Base-by-base conservation (phyloP, 2,797 vertebrate species). In the Nyctibius grandis region DNA sequence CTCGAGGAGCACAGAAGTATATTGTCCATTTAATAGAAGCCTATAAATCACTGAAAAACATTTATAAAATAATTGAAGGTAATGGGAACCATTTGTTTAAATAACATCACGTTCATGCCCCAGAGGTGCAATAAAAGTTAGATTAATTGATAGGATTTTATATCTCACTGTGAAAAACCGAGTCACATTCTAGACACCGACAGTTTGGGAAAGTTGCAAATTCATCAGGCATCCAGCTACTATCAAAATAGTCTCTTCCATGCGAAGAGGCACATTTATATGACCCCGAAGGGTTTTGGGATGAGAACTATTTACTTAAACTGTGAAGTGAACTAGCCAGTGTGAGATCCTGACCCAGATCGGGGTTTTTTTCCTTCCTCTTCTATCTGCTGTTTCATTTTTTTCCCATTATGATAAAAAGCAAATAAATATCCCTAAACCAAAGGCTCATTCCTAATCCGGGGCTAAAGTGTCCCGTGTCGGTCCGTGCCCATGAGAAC, bases 261-360 rank as follows among this genome's bases (percentile, higher is more conserved):
- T 95, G 92, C 57, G 83, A 97, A 97, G 95, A 97, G 93, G 91
- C 96, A 94, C 94, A 96, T 97, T 96, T 96, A 77, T 94, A 79
- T 95, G 96, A 97, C 96, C 95, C 96, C 92, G 95, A 97, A 97
- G 94, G 97, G 95, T 93, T 95, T 96, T 86, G 91, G 93, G 96
- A 97, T 97, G 96, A 97, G 96, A 98, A 97, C 88, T 98, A 97
- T 98, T 98, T 98, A 97, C 97, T 97, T 98, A 98, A 97, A 97
- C 95, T 95, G 93, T 69, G 94, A 96, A 96, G 93, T 97, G 97
- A 97, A 97, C 95, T 97, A 97, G 91, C 95, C 95, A 96, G 96
- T 97, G 97, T 98, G 97, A 97, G 98, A 98, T 94, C 90, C 94
- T 98, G 97, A 98, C 97, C 97, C 93, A 96, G 94, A 96, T 89